These are phyloP conservation scores for Lutraria rhynchaena DNA, from an alignment of 1,140 invertebrate species.

Conservation along the genomic window DNA sequence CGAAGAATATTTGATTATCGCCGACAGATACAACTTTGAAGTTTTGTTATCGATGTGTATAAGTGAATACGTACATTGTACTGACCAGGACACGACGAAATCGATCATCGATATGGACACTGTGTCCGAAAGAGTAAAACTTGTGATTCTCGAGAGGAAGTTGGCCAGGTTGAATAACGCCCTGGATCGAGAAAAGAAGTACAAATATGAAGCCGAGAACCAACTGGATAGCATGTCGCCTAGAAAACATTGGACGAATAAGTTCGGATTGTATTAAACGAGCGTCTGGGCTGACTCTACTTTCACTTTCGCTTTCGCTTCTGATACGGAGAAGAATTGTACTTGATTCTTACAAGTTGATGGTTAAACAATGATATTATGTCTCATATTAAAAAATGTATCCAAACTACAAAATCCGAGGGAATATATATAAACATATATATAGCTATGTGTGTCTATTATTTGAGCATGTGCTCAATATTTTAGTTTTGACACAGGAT, in stretches of 20 bases:
- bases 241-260: constrained; percentile 46
- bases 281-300: too few species aligned
- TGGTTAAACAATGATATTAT: too few species aligned
- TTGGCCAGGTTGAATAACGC: constrained; percentile 29
- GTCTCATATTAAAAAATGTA: too few species aligned
- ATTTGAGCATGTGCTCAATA: too few species aligned
- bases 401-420: too few species aligned
- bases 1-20: constrained; percentile 45
- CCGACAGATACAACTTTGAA: constrained; percentile 40
- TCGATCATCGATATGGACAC: constrained; percentile 24
- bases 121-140: constrained; percentile 41
- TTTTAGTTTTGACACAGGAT: too few species aligned
- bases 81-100: constrained; percentile 6
- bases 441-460: too few species aligned
- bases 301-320: too few species aligned
- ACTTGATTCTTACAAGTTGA: too few species aligned
- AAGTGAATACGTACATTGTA: constrained; percentile 28
- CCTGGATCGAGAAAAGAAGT: constrained; percentile 37
- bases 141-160: constrained; percentile 35
- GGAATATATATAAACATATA: too few species aligned
- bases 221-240: constrained; percentile 22
- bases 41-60: constrained; percentile 21
- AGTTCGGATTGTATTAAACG: constrained; percentile 47
- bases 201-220: constrained; percentile 27
- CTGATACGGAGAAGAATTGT: too few species aligned